Conservation (phyloP, 1,140 invertebrate genomes). For the Macrobrachium rosenbergii region DNA sequence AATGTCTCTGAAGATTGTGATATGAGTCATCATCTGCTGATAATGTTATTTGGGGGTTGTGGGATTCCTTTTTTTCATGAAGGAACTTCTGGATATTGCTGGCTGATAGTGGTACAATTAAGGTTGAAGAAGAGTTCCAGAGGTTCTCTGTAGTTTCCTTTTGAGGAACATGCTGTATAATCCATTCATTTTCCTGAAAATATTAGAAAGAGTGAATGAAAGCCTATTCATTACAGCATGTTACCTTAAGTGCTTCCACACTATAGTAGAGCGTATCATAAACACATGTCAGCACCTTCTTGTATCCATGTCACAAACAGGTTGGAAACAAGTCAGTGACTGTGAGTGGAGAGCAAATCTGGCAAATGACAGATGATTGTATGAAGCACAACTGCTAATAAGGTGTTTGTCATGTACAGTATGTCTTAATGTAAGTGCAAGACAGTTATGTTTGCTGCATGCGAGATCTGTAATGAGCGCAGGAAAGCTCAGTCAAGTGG, state of each 20-base stretch:
- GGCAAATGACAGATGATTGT: too few species aligned
- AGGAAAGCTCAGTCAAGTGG: too few species aligned
- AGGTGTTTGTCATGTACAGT: too few species aligned
- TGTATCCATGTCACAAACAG: too few species aligned
- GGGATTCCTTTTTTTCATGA: not conserved
- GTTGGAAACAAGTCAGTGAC: too few species aligned
- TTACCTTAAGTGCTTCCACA: not conserved
- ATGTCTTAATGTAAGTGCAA: too few species aligned
- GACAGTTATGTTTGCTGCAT: too few species aligned
- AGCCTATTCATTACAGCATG: too few species aligned
- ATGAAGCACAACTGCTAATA: too few species aligned
- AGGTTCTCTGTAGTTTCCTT: not conserved
- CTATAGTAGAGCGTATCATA: not conserved
- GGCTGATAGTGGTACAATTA: constrained; percentile 15
- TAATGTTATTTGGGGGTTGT: not conserved
- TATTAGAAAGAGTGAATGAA: not conserved
- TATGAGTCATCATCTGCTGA: not conserved
- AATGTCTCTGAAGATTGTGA: not conserved
- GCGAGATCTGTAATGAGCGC: too few species aligned
- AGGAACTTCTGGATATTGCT: constrained; percentile 17
- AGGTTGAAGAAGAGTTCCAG: constrained; percentile 41
- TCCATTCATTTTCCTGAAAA: constrained; percentile 15
- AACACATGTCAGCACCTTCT: not conserved
- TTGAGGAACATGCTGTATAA: not conserved
- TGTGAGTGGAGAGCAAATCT: too few species aligned